phyloP scores from a whole-genome alignment of 2,888 invertebrate genomes.

The Drosophila yooni region DNA sequence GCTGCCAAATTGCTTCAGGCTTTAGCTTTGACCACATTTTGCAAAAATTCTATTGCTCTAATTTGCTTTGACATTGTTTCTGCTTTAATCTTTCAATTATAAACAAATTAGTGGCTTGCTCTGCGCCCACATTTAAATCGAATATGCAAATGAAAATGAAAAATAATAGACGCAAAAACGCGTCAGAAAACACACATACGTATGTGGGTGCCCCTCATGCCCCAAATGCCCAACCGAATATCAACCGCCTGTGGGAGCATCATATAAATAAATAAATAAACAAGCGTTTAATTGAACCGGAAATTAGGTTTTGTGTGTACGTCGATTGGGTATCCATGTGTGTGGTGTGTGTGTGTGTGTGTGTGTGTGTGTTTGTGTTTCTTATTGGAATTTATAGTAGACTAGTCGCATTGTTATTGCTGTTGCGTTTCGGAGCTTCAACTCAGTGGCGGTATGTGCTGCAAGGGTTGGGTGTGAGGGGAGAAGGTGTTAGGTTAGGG shows the following conservation, averaged over 20 bases:
- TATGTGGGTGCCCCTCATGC: constrained; percentile 6
- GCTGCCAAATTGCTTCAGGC: constrained; percentile 20
- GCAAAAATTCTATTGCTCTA: constrained; percentile 3
- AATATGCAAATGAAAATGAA: constrained; percentile 27
- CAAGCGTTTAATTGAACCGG: constrained; percentile 80
- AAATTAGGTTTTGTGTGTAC: constrained; percentile 69
- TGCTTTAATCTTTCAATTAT: constrained; percentile 55
- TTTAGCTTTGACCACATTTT: constrained; percentile 23
- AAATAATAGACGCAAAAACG: too few species aligned
- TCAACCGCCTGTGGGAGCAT: constrained; percentile 40
- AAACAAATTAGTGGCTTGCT: constrained; percentile 63
- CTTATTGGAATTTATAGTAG: constrained; percentile 65
- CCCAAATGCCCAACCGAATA: not conserved
- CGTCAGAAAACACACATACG: constrained; percentile 18
- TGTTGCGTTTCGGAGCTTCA: constrained; percentile 47
- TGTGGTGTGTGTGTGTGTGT: constrained; percentile 13
- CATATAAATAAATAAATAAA: constrained; percentile 76
- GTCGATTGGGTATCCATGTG: constrained; percentile 48
- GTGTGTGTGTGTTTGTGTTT: constrained; percentile 25
- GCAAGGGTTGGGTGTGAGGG: not conserved
- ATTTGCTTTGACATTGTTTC: constrained; percentile 8
- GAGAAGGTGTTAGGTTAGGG: too few species aligned
- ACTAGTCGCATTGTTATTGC: constrained; percentile 36
- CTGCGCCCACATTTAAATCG: constrained; percentile 51
- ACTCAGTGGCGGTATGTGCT: constrained; percentile 26